Base-by-base conservation (phyloP, 2,888 invertebrate species). In the Agonopterix heracliana region DNA sequence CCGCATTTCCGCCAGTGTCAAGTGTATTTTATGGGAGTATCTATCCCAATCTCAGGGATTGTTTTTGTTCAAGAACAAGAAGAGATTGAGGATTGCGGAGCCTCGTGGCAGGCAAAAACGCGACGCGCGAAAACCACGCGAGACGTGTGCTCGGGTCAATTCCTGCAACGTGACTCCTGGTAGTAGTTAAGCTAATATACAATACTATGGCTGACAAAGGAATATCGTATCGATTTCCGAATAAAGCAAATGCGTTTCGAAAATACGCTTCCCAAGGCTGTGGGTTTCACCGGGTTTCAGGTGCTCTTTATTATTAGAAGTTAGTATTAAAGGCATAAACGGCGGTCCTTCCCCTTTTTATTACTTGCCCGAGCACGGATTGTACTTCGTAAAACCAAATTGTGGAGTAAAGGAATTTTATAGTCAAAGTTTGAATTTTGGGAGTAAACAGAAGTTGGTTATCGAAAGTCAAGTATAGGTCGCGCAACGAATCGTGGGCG, bases 261-360 rank as follows among this genome's bases (percentile, higher is more conserved):
- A 26, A 44, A 48, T 44, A 44, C 44, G 48, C 48, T 11, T 44
- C 40, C 44, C 34, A 44, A 38, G 51, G 26, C 26, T 26, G 26
- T 26, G 26, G 26, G 26, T 26, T 26, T 26, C 26, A 26, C 26
- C 26, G 26, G 49, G 48, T 34, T 54, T 52, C 62, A 62, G 62
- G 60, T 60, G 60, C 54, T 53, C 46, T 59, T 58, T 60, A 61
- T 54, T 60, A 63, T 59, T 52, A 59, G 59, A 55, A 61, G 55
- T 56, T 53, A 50, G 53, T 50, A 51, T 53, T 57, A 54, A 50
- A 53, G 55, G 51, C 54, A 49, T 47, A 57, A 55, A 50, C 26
- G 46, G 26, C 40, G 45, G 52, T 51, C 51, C 51, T 45, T 51
- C 44, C 41, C 40, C 47, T 51, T 54, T 59, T 59, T 59, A 56